A percentile compares a stretch with the other conserved stretches of the same genome.
Conservation (phyloP, 1,140 invertebrate genomes). For the Drosophila simulans region DNA sequence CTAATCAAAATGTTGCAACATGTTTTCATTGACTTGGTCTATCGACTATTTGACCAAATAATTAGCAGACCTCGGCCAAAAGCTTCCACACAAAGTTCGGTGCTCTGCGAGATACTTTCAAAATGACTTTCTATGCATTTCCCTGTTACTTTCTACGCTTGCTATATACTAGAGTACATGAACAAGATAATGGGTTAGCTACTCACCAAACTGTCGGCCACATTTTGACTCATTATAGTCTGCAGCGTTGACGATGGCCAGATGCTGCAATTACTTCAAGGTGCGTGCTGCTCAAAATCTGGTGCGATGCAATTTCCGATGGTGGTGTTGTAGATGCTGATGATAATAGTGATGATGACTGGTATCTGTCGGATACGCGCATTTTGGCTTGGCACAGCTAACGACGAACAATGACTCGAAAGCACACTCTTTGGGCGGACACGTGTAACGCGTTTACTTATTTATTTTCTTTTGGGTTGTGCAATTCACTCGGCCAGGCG, state of each 20-base stretch:
- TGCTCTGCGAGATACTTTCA: conserved; percentile 44
- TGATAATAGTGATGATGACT: conserved; percentile 61
- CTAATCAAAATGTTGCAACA: not conserved
- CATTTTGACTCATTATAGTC: conserved; percentile 84
- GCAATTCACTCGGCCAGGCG: conserved; percentile 60
- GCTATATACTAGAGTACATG: conserved; percentile 9
- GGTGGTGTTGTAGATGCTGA: conserved; percentile 16
- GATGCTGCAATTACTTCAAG: conserved; percentile 75
- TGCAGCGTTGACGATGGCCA: conserved; percentile 48
- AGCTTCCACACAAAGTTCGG: conserved; percentile 25
- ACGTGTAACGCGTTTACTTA: conserved; percentile 46
- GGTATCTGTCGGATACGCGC: conserved; percentile 68
- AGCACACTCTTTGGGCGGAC: conserved; percentile 14
- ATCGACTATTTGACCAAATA: conserved; percentile 54
- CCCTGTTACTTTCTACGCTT: conserved; percentile 56
- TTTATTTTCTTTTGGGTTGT: conserved; percentile 58
- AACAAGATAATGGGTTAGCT: conserved; percentile 35
- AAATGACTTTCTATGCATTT: conserved; percentile 62
- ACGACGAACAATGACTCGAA: conserved; percentile 51
- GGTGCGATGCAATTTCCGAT: conserved; percentile 62
- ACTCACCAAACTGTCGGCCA: conserved; percentile 84
- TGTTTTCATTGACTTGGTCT: conserved; percentile 2
- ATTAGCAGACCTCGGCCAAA: conserved; percentile 47
- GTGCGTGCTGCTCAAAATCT: conserved; percentile 74
- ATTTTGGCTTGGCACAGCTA: conserved; percentile 69